Conservation (phyloP, 2,888 invertebrate genomes). For the Glaucopsyche alexis region DNA sequence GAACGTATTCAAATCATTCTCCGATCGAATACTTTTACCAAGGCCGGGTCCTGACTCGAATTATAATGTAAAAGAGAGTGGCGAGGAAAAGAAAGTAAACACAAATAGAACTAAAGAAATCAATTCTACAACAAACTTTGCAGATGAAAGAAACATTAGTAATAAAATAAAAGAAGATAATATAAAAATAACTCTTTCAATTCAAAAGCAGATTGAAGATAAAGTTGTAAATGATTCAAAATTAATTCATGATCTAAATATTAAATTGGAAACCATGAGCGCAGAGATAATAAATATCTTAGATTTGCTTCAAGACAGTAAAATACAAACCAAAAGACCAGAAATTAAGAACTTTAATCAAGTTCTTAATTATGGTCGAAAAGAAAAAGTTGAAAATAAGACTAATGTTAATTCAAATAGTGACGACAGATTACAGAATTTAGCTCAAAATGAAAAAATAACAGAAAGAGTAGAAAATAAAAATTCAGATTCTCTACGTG, state of each 20-base stretch:
- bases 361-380: too few species aligned
- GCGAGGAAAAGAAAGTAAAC: slow-evolving; percentile 46
- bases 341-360: background rate
- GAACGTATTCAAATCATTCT: slow-evolving; percentile 55
- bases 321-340: background rate
- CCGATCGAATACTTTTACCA: slow-evolving; percentile 50
- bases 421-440: background rate
- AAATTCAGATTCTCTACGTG: background rate
- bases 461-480: background rate
- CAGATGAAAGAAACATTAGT: background rate
- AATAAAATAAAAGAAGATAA: slow-evolving; percentile 30
- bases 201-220: background rate
- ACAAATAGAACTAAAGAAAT: slow-evolving; percentile 7
- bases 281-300: background rate
- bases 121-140: background rate
- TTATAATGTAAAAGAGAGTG: slow-evolving; percentile 56
- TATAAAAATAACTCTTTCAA: background rate
- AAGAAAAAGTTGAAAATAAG: background rate
- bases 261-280: background rate
- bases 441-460: background rate
- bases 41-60: slow-evolving; percentile 47
- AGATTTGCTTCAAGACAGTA: background rate
- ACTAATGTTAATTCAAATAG: background rate
- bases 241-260: background rate
- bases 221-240: background rate